These are phyloP conservation scores for Pantherophis vulpinus DNA, from an alignment of 2,797 vertebrate species.

Conservation along the genomic window DNA sequence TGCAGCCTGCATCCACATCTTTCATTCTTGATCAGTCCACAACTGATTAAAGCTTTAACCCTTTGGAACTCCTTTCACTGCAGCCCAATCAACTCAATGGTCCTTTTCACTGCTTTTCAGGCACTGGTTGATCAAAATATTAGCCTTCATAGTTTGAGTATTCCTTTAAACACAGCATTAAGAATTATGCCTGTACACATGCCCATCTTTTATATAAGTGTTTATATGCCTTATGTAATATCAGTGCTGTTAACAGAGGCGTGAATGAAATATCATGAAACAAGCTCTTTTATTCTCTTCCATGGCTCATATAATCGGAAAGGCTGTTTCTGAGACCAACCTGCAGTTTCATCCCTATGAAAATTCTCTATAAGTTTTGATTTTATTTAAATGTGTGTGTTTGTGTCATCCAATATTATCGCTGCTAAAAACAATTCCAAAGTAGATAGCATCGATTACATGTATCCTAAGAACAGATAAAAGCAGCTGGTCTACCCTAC, in stretches of 20 bases:
- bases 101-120: slow-evolving; percentile 48
- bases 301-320: not conserved
- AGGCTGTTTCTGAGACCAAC: not conserved
- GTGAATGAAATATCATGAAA: not conserved
- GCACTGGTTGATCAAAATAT: slow-evolving; percentile 26
- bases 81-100: slow-evolving; percentile 29
- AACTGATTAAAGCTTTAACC: slow-evolving; percentile 53
- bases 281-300: not conserved
- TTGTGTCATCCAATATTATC: not conserved
- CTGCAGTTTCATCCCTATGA: not conserved
- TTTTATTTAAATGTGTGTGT: not conserved
- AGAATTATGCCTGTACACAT: not conserved
- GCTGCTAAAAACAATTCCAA: not conserved
- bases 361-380: not conserved
- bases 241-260: not conserved
- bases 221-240: not conserved
- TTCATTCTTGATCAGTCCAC: slow-evolving; percentile 57
- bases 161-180: not conserved
- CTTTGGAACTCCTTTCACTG: slow-evolving; percentile 45
- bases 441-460: not conserved
- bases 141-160: not conserved
- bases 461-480: not conserved
- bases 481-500: not conserved
- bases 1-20: slow-evolving; percentile 39
- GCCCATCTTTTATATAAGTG: not conserved